These are phyloP conservation scores for Acheta domesticus DNA, from an alignment of 2,888 invertebrate species.

Conservation along the genomic window DNA sequence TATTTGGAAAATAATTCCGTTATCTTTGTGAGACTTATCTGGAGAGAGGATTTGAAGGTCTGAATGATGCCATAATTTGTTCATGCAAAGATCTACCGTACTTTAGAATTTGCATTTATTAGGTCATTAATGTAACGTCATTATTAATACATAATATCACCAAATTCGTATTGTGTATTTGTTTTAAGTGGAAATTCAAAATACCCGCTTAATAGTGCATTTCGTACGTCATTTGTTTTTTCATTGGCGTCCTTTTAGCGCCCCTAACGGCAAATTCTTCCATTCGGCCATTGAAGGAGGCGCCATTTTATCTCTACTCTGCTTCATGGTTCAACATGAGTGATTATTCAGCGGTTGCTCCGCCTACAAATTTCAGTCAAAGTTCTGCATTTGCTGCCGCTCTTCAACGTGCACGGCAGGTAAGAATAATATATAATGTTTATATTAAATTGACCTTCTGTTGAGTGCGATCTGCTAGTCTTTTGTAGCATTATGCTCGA, in stretches of 20 bases:
- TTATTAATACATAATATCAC: too few species aligned
- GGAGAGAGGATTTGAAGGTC: too few species aligned
- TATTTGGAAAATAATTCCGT: too few species aligned
- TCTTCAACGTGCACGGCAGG: slow-evolving; percentile 90
- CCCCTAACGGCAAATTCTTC: neutral
- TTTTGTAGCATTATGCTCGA: too few species aligned
- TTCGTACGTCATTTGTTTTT: neutral
- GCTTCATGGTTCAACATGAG: slow-evolving; percentile 71
- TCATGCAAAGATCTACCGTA: too few species aligned
- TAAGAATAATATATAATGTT: slow-evolving; percentile 48
- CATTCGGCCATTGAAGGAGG: slow-evolving; percentile 24
- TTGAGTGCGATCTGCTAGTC: too few species aligned
- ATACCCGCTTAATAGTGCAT: neutral
- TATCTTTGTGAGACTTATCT: too few species aligned
- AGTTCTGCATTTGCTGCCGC: slow-evolving; percentile 89
- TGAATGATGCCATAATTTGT: too few species aligned
- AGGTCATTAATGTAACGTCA: too few species aligned
- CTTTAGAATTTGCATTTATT: too few species aligned
- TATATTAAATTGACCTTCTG: too few species aligned
- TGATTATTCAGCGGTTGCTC: slow-evolving; percentile 87
- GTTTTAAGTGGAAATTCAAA: neutral
- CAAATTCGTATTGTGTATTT: too few species aligned
- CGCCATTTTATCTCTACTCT: slow-evolving; percentile 40
- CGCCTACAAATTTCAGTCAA: slow-evolving; percentile 85
- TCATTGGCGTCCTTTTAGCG: slow-evolving; percentile 19